Evolutionary conservation across 30 jellyfish, hydroid and myxozoan species (phyloP), one percentile per base, ranked within the genome.

Genomic region (Aurelia sp.): DNA sequence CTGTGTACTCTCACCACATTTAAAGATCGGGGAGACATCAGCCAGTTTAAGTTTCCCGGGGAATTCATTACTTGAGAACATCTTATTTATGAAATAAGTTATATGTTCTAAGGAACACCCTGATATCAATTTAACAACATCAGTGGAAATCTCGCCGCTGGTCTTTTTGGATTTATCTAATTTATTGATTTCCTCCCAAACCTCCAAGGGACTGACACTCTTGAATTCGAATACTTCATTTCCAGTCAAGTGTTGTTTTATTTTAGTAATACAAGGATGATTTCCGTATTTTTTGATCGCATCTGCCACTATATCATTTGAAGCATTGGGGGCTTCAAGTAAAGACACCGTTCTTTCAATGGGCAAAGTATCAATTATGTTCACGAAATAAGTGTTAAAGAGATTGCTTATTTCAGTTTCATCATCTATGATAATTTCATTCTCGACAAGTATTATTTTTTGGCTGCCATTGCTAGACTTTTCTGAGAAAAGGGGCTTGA

Each of bases 401-500:
- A 40, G 27, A 31, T 66, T 85, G n/a, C 17, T 24, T 22, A 63
- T 63, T 31, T 38, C 90, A 8, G 19, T 63, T n/a, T 48, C 47
- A 44, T 61, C 90, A 44, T 44, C 60, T 59, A 53, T 20, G 22
- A 53, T 19, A 19, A 63, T 4, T 17, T 62, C 67, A n/a, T 76
- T 38, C 9, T 38, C 50, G 9, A 7, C 50, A 38, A 38, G 50
- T 38, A 38, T 38, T 38, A 38, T 38, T 38, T 38, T 38, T 38
- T 38, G 50, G 50, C 50, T 38, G 50, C 50, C 50, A 38, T 38
- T 38, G 50, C 50, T 38, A 7, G 50, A 38, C 50, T 38, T 38
- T 38, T 38, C 69, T 74, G 86, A 74, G 21, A 74, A 20, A 19
- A 72, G 18, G 18, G 84, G 84, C 44, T 72, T 72, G 6, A 72